A percentile compares a stretch with the other conserved stretches of the same genome.
Evolutionary conservation across 2,797 vertebrate genomes (phyloP).

Genomic region (Lates japonicus): DNA sequence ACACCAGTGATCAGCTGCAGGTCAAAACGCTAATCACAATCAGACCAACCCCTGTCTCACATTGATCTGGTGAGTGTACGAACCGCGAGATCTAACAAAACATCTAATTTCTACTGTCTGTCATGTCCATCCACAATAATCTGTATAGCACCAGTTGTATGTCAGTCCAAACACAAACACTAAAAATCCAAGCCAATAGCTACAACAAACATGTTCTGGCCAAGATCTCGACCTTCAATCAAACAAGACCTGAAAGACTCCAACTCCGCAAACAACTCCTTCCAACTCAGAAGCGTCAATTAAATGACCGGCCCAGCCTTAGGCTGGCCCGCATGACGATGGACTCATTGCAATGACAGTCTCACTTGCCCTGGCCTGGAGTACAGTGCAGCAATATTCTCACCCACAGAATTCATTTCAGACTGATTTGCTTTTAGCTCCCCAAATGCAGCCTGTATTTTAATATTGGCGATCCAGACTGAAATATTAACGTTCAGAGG

Average conservation of each 20-base stretch:
- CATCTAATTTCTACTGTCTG: not conserved
- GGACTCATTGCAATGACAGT: too few relatives aligned
- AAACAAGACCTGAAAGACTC: constrained; percentile 37
- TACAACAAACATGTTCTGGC: too few relatives aligned
- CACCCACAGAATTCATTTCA: constrained; percentile 69
- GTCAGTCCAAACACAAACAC: not conserved
- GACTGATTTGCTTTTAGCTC: constrained; percentile 47
- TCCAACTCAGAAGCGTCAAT: constrained; percentile 44
- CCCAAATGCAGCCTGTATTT: constrained; percentile 62
- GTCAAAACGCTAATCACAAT: not conserved
- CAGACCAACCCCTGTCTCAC: not conserved
- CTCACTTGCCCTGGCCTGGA: constrained; percentile 67
- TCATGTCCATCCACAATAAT: not conserved
- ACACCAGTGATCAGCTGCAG: not conserved
- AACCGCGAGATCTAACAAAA: not conserved
- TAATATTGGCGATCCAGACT: constrained; percentile 59
- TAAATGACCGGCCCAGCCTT: constrained; percentile 53
- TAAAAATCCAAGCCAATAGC: not conserved
- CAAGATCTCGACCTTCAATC: constrained; percentile 1
- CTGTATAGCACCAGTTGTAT: not conserved
- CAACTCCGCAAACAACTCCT: constrained; percentile 56
- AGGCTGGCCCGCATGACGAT: constrained; percentile 61
- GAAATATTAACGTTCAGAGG: constrained; percentile 62
- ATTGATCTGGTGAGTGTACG: not conserved
- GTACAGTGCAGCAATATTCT: constrained; percentile 61